phyloP scores from a whole-genome alignment of 1,140 invertebrate species.

The Chionoecetes opilio region DNA sequence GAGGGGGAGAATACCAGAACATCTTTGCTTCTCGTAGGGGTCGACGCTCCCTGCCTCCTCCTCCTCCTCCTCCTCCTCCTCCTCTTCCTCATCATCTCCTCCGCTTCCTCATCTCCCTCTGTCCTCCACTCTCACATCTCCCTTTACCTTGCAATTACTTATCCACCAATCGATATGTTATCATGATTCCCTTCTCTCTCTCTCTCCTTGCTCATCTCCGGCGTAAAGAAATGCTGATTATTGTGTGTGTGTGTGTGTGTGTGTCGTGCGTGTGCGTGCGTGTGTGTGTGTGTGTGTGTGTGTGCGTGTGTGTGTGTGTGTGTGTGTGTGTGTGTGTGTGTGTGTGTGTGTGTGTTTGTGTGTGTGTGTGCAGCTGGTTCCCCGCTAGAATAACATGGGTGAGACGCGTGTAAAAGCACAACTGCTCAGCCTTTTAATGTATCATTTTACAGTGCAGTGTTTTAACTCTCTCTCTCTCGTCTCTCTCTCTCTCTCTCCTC shows the following conservation, averaged over 20 bases:
- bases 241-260: slow-evolving; percentile 9
- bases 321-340: slow-evolving; percentile 24
- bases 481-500: slow-evolving; percentile 16
- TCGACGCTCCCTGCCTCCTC: slow-evolving; percentile 9
- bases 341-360: slow-evolving; percentile 5
- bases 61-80: not conserved
- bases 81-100: not conserved
- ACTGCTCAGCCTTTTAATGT: not conserved
- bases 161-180: not conserved
- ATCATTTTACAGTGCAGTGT: no score
- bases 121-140: not conserved
- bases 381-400: not conserved
- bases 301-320: slow-evolving; percentile 6
- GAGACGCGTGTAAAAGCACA: not conserved
- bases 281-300: not conserved
- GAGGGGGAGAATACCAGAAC: not conserved
- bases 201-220: not conserved
- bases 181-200: not conserved
- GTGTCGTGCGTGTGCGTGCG: no score
- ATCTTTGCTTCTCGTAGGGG: not conserved
- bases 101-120: not conserved
- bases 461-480: slow-evolving; percentile 4
- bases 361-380: not conserved
- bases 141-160: not conserved
- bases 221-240: no score